Percentiles rank a stretch among this genome's conserved stretches.
Conservation (phyloP, 2,888 invertebrate genomes). For the Cephus spinipes region DNA sequence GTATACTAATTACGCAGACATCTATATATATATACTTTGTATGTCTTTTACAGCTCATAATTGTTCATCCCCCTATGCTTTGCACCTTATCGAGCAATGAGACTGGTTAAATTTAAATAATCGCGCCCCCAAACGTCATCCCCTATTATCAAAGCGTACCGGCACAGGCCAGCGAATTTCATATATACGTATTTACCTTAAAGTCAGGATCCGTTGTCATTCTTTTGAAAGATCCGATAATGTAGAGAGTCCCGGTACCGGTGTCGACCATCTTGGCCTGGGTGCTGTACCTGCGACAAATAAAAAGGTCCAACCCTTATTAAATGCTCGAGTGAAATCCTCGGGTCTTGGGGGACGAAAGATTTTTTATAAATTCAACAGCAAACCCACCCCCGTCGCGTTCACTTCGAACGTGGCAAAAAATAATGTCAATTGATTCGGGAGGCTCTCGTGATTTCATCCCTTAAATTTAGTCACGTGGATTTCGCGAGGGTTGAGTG, state of each 20-base stretch:
- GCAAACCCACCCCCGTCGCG: background rate
- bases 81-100: background rate
- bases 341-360: too few species aligned
- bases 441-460: background rate
- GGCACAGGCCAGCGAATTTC: too few species aligned
- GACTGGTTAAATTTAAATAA: background rate
- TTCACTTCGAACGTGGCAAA: background rate
- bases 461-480: background rate
- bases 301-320: conserved; percentile 14
- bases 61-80: background rate
- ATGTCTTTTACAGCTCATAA: too few species aligned
- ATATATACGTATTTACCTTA: conserved; percentile 69
- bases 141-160: background rate
- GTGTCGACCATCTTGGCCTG: conserved; percentile 85
- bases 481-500: background rate
- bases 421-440: background rate
- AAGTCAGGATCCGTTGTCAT: conserved; percentile 80
- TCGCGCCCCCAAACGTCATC: too few species aligned
- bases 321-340: background rate
- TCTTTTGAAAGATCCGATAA: conserved; percentile 83
- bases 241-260: conserved; percentile 82
- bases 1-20: background rate
- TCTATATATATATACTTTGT: background rate
- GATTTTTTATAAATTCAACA: background rate
- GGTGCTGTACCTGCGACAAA: conserved; percentile 75